phyloP scores from a whole-genome alignment of 2,113 vertebrate species.

The Passer domesticus region DNA sequence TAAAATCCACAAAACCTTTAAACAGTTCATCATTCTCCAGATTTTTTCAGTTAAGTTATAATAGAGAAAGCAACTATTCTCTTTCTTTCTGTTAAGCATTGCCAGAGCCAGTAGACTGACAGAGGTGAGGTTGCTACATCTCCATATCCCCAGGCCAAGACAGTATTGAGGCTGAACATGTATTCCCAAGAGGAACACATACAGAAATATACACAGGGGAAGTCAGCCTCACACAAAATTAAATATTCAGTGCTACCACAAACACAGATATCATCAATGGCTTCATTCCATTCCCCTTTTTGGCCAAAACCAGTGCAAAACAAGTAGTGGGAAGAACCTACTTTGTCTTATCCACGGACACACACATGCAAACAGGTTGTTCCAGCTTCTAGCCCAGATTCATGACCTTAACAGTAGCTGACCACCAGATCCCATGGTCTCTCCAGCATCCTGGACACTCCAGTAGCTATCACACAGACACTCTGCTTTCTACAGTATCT shows the following conservation, averaged over 20 bases:
- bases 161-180: neutral
- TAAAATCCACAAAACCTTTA: neutral
- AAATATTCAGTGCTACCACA: neutral
- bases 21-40: neutral
- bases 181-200: neutral
- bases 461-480: neutral
- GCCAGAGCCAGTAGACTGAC: neutral
- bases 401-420: neutral
- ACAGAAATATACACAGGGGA: neutral
- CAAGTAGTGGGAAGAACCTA: neutral
- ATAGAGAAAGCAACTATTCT: neutral
- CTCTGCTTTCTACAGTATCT: neutral
- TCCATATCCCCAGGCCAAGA: neutral
- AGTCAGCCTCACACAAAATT: neutral
- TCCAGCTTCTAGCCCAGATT: neutral
- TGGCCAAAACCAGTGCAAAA: neutral
- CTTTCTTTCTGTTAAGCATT: neutral
- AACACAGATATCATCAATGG: neutral
- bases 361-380: neutral
- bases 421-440: neutral
- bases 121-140: neutral
- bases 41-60: neutral
- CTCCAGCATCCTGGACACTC: neutral
- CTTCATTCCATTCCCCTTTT: neutral
- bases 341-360: too few species aligned